phyloP scores from a whole-genome alignment of 2,888 invertebrate species.

The Coronaproctus castanopsis region DNA sequence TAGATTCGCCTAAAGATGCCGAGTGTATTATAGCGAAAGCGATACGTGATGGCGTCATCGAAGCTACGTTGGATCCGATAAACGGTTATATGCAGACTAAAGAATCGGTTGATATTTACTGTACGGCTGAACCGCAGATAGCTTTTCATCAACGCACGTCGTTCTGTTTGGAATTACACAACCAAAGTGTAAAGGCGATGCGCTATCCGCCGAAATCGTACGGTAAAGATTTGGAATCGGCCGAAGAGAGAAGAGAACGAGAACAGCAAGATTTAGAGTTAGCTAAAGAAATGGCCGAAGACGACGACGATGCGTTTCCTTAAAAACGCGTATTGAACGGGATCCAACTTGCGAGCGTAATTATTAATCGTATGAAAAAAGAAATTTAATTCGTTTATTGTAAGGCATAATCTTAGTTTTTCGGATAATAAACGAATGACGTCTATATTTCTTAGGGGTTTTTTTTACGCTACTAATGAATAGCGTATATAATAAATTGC shows the following conservation, averaged over 20 bases:
- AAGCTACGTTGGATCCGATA: conserved; percentile 88
- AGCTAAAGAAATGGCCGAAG: conserved; percentile 99
- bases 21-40: conserved; percentile 98
- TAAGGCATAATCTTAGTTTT: too few species aligned
- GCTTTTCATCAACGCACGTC: conserved; percentile 93
- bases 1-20: conserved; percentile 92
- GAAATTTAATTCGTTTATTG: too few species aligned
- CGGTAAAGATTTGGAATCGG: conserved; percentile 92
- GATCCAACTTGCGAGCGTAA: too few species aligned
- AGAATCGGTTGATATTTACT: conserved; percentile 90
- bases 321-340: too few species aligned
- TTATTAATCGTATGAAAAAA: too few species aligned
- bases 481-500: too few species aligned
- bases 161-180: conserved; percentile 92
- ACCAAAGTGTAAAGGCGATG: conserved; percentile 98
- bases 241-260: conserved; percentile 83
- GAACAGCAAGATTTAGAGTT: conserved; percentile 96
- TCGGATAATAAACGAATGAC: too few species aligned
- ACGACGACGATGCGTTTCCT: conserved; percentile 61
- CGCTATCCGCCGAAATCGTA: conserved; percentile 97
- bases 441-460: too few species aligned
- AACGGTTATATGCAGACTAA: conserved; percentile 93
- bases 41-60: conserved; percentile 94
- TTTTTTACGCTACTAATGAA: too few species aligned
- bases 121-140: conserved; percentile 84